phyloP scores from a whole-genome alignment of 2,888 invertebrate species.

The Limnephilus marmoratus region DNA sequence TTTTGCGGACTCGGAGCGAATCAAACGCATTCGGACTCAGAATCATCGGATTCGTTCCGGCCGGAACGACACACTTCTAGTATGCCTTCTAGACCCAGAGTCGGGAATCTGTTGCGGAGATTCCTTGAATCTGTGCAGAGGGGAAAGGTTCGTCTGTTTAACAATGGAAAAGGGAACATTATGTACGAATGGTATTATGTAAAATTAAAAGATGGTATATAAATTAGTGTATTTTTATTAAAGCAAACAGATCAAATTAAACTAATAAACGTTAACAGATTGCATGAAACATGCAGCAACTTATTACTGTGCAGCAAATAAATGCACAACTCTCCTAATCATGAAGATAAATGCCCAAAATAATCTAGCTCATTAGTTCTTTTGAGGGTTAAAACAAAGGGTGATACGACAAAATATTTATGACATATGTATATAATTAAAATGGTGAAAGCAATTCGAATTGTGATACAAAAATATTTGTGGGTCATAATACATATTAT shows the following conservation, averaged over 20 bases:
- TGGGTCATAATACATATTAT: conserved; percentile 14
- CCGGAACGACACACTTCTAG: too few species aligned
- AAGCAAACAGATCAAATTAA: conserved; percentile 39
- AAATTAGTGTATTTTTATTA: conserved; percentile 39
- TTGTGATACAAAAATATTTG: conserved; percentile 48
- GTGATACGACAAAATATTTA: conserved; percentile 8
- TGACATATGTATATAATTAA: conserved; percentile 68
- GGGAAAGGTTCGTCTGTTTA: background rate
- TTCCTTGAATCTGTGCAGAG: background rate
- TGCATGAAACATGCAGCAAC: conserved; percentile 8
- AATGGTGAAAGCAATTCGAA: conserved; percentile 32
- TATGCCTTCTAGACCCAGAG: background rate
- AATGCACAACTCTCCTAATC: background rate
- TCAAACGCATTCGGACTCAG: too few species aligned
- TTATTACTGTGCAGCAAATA: background rate
- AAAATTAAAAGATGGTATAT: background rate
- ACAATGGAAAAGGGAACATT: too few species aligned
- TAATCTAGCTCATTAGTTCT: conserved; percentile 30
- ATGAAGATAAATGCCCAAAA: background rate
- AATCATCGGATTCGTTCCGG: too few species aligned
- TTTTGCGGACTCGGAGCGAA: too few species aligned
- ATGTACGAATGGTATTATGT: too few species aligned
- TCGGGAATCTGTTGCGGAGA: background rate
- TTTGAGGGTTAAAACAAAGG: conserved; percentile 11
- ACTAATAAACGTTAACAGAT: conserved; percentile 4